phyloP scores from a whole-genome alignment of 92 coral and sea anemone genomes.

The Isaurus tuberculatus region DNA sequence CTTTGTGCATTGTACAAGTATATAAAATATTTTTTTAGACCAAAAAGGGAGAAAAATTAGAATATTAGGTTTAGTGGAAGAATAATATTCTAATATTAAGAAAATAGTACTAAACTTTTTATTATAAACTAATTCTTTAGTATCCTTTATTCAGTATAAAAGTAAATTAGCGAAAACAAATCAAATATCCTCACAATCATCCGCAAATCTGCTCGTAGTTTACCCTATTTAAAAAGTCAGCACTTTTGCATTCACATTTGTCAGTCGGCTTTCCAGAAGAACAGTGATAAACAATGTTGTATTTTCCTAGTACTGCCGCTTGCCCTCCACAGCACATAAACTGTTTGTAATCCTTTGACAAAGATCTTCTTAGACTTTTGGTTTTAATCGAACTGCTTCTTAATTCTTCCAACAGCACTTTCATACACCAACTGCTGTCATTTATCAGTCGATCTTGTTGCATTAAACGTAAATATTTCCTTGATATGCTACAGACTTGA shows the following conservation, averaged over 20 bases:
- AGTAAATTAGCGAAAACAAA: neutral
- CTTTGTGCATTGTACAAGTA: too few relatives aligned
- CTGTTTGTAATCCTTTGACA: neutral
- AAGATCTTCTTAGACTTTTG: neutral
- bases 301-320: neutral
- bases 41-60: too few relatives aligned
- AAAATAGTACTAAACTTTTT: too few relatives aligned
- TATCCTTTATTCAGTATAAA: neutral
- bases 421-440: constrained; percentile 68
- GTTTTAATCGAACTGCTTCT: neutral
- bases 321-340: constrained; percentile 23
- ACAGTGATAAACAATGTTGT: constrained; percentile 5
- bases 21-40: too few relatives aligned
- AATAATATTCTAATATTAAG: too few relatives aligned
- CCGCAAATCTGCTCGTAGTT: constrained; percentile 27
- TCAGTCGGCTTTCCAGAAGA: neutral
- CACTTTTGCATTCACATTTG: constrained; percentile 2
- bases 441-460: constrained; percentile 73
- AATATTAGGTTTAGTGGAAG: too few relatives aligned
- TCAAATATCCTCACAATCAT: neutral
- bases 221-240: neutral
- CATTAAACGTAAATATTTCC: constrained; percentile 70
- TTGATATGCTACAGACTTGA: constrained; percentile 77
- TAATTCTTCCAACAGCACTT: constrained; percentile 74
- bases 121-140: too few relatives aligned